Percentiles rank a stretch among this genome's conserved stretches.
Conservation (phyloP, 2,888 invertebrate species). For the Acrobeloides nanus region DNA sequence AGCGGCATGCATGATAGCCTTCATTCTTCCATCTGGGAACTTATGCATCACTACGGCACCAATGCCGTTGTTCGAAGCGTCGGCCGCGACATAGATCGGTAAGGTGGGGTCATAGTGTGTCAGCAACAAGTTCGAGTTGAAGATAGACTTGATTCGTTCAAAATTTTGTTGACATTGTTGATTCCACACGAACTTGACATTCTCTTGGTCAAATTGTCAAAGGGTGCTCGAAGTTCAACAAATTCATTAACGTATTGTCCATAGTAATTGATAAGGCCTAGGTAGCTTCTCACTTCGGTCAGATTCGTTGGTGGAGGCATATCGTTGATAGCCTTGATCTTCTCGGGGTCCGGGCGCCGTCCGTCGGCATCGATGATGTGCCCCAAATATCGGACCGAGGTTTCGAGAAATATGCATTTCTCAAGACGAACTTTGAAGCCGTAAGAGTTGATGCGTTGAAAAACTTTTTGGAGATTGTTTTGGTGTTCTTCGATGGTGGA, state of each 20-base stretch:
- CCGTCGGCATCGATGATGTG: slow-evolving; percentile 20
- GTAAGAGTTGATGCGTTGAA: slow-evolving; percentile 18
- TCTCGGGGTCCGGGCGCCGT: slow-evolving; percentile 17
- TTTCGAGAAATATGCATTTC: slow-evolving; percentile 26
- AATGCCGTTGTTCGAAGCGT: slow-evolving; percentile 54
- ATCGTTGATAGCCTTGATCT: slow-evolving; percentile 18
- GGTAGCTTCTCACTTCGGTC: slow-evolving; percentile 12
- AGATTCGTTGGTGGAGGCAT: slow-evolving; percentile 19
- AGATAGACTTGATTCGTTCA: slow-evolving; percentile 27
- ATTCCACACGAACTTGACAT: slow-evolving; percentile 20
- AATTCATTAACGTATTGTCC: slow-evolving; percentile 14
- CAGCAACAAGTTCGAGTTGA: slow-evolving; percentile 33
- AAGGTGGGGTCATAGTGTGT: slow-evolving; percentile 47
- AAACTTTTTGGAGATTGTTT: slow-evolving; percentile 10
- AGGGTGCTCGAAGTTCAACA: slow-evolving; percentile 18
- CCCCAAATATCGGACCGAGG: slow-evolving; percentile 26
- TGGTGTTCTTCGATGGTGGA: slow-evolving; percentile 17
- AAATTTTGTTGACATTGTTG: slow-evolving; percentile 20
- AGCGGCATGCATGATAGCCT: slow-evolving; percentile 26
- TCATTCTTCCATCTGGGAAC: slow-evolving; percentile 35
- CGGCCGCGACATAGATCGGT: slow-evolving; percentile 51
- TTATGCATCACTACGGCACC: slow-evolving; percentile 33
- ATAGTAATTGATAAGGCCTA: slow-evolving; percentile 27
- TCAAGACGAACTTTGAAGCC: slow-evolving; percentile 24
- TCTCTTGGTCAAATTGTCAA: slow-evolving; percentile 26